Conservation (phyloP, 2,888 invertebrate species). For the Diadegma fenestrale region DNA sequence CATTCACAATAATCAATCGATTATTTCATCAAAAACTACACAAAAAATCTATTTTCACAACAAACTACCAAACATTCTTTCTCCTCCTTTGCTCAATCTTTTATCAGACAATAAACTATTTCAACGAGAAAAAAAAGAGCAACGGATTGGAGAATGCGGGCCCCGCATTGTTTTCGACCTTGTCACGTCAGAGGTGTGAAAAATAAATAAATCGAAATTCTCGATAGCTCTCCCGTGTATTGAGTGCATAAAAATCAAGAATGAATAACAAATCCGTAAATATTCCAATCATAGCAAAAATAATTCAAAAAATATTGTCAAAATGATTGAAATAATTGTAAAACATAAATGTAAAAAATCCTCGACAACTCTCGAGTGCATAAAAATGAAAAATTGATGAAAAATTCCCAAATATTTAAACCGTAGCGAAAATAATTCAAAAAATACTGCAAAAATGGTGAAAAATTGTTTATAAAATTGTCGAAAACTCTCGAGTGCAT, state of each 20-base stretch:
- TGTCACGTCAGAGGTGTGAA: constrained; percentile 36
- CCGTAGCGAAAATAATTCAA: background rate
- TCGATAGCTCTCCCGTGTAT: background rate
- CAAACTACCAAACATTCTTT: background rate
- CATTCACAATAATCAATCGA: background rate
- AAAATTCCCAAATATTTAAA: background rate
- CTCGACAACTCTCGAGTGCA: background rate
- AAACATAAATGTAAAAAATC: too few species aligned
- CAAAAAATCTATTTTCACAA: background rate
- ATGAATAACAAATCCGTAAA: too few species aligned
- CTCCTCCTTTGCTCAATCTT: background rate
- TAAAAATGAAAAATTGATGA: background rate
- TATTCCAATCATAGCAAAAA: too few species aligned
- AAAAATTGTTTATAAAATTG: background rate
- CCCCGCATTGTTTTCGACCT: constrained; percentile 66
- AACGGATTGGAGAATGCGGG: constrained; percentile 59
- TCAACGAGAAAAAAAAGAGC: background rate
- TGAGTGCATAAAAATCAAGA: background rate
- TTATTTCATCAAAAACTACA: background rate
- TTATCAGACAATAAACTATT: background rate
- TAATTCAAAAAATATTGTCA: too few species aligned
- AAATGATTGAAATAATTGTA: too few species aligned
- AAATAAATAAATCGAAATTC: background rate
- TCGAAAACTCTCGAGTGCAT: too few species aligned
- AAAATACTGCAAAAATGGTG: background rate